Evolutionary conservation across 2,888 invertebrate genomes (phyloP), one percentile per base, ranked within the genome.

Genomic region (Melinopterus prodromus): DNA sequence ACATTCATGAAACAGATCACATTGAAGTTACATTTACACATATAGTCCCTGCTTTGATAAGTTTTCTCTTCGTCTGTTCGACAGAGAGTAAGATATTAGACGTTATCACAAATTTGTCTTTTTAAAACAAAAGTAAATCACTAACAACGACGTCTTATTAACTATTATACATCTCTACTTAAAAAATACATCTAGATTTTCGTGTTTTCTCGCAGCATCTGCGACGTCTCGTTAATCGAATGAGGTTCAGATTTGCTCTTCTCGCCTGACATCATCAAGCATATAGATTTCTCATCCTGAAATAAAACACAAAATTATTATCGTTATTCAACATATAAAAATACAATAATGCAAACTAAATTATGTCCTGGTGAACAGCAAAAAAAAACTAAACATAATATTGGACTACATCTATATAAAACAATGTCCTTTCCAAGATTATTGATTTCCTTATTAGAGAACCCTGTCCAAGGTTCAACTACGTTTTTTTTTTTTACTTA

Each of bases 231-330:
- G 70, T 86, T 86, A 14, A 84, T 83, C 35, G 83, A 81, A 71
- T 82, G 82, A 53, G 82, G 83, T 71, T 85, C 86, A 6, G 84
- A 81, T 79, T 83, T 84, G 76, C 83, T 81, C 78, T 82, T 83
- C 79, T 80, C 84, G 77, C 75, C 81, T 37, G 53, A 1, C 38
- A 80, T 81, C 76, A 81, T 81, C 82, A 84, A 75, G 77, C 85
- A 85, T n/a, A 84, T 78, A 53, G 84, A 84, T 53, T 82, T 84
- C 81, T 86, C 86, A 81, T 82, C 82, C 85, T 85, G 79, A 70
- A 83, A 82, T 75, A 78, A 82, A 74, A 77, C 69, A 69, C 71
- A 77, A 72, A 16, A 72, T 14, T 14, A 37, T 9, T 6, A 77
- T 79, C 2, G 26, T 26, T 26, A 26, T 26, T 26, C 26, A 26